These are phyloP conservation scores for Trichosurus vulpecula DNA, from an alignment of 2,797 vertebrate genomes.

Conservation along the genomic window DNA sequence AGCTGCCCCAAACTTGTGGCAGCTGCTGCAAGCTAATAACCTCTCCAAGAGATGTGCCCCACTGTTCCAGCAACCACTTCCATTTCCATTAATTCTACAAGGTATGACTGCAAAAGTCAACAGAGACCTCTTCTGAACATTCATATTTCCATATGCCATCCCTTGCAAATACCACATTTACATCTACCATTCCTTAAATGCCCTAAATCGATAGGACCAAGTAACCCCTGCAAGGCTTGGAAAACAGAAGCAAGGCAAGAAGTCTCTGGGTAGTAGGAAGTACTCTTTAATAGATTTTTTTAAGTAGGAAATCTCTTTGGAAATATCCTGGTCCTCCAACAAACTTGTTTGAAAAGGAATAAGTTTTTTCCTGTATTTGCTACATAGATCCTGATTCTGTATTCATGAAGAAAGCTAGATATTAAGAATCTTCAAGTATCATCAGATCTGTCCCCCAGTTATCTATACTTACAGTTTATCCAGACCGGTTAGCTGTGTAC, in stretches of 20 bases:
- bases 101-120: not conserved
- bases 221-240: not conserved
- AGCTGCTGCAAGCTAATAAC: rapidly evolving
- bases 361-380: not conserved
- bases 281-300: not conserved
- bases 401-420: not conserved
- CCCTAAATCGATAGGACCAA: not conserved
- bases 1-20: not conserved
- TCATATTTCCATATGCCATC: not conserved
- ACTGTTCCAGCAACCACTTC: not conserved
- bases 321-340: not conserved
- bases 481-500: not conserved
- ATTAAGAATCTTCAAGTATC: not conserved
- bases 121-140: not conserved
- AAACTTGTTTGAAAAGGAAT: not conserved
- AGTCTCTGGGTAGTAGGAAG: not conserved
- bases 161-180: not conserved
- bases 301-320: not conserved
- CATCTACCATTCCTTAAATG: not conserved
- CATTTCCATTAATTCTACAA: not conserved
- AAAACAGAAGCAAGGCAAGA: not conserved
- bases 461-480: not conserved
- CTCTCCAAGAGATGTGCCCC: too few species aligned
- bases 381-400: not conserved
- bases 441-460: not conserved